A percentile compares a stretch with the other conserved stretches of the same genome.
Evolutionary conservation across 1,140 invertebrate species (phyloP).

Genomic region (Cepaea nemoralis): DNA sequence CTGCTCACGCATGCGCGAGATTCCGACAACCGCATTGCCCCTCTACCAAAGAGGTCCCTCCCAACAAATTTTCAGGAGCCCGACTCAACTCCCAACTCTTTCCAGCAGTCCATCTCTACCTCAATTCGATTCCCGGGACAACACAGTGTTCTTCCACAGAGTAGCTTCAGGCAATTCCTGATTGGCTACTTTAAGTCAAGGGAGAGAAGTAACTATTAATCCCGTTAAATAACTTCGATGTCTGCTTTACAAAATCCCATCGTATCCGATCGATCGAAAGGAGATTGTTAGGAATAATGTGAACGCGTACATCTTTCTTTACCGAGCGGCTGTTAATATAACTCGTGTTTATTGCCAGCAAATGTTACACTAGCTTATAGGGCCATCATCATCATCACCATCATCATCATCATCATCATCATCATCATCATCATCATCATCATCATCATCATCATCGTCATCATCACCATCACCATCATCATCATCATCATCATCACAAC

Average conservation of each 20-base stretch:
- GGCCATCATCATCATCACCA: too few relatives aligned
- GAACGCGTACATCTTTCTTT: neutral
- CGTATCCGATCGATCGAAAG: too few relatives aligned
- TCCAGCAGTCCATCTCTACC: neutral
- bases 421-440: too few relatives aligned
- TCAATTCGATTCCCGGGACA: neutral
- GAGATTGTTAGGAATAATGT: neutral
- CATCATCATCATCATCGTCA: too few relatives aligned
- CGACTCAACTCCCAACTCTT: too few relatives aligned
- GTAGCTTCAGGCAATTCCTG: neutral
- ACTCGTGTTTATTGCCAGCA: neutral
- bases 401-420: too few relatives aligned
- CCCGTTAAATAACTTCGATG: neutral
- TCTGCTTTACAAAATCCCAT: neutral
- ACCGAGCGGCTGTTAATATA: too few relatives aligned
- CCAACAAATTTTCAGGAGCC: neutral
- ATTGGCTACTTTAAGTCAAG: neutral
- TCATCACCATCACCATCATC: too few relatives aligned
- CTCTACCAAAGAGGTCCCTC: neutral
- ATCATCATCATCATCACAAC: too few relatives aligned
- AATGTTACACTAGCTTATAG: too few relatives aligned
- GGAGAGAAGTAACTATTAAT: neutral
- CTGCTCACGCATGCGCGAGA: slow-evolving; percentile 25
- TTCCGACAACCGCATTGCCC: neutral
- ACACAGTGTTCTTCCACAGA: neutral